phyloP scores from a whole-genome alignment of 2,797 vertebrate genomes.

The Tachyglossus aculeatus region DNA sequence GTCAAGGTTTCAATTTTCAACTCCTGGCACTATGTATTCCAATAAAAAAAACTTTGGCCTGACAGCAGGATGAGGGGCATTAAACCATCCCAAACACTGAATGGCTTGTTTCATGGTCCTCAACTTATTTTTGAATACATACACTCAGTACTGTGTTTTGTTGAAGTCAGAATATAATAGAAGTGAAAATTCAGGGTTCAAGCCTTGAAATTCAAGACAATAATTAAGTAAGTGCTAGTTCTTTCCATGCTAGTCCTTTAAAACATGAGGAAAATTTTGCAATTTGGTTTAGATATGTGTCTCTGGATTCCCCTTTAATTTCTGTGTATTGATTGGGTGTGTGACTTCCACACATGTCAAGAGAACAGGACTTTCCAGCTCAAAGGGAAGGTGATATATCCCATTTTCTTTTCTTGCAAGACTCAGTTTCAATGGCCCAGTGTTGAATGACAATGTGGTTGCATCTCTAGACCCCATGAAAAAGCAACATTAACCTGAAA shows the following conservation, averaged over 20 bases:
- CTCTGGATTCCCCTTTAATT: neutral
- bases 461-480: neutral
- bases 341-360: neutral
- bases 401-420: neutral
- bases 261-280: neutral
- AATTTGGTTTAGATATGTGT: neutral
- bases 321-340: neutral
- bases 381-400: neutral
- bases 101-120: neutral
- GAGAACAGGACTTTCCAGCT: neutral
- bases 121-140: neutral
- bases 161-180: neutral
- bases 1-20: neutral
- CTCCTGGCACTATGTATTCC: neutral
- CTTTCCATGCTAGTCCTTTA: neutral
- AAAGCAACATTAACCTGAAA: neutral
- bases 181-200: too few relatives aligned
- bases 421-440: neutral
- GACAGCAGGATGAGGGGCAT: neutral
- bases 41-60: slow-evolving; percentile 11
- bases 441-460: neutral
- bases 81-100: slow-evolving; percentile 1
- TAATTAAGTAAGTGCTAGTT: too few relatives aligned
- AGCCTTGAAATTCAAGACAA: too few relatives aligned
- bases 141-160: neutral